Percentiles rank a stretch among this genome's conserved stretches.
phyloP scores from a whole-genome alignment of 2,888 invertebrate genomes.

The Drepana falcataria region DNA sequence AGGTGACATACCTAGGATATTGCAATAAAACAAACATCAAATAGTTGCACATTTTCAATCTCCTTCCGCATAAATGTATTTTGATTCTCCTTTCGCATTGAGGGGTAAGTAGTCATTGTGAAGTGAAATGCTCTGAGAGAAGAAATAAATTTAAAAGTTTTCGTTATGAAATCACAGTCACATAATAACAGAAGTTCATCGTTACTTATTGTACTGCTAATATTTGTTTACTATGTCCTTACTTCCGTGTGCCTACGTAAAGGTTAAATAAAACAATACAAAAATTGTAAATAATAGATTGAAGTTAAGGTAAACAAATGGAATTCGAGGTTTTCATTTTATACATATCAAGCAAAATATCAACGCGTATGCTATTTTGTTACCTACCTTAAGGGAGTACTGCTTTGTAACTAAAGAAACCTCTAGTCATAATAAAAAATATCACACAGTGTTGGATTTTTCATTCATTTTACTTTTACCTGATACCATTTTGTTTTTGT shows the following conservation, averaged over 20 bases:
- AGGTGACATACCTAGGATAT: slow-evolving; percentile 43
- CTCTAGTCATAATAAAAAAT: slow-evolving; percentile 85
- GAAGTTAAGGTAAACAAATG: slow-evolving; percentile 28
- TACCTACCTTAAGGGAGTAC: slow-evolving; percentile 47
- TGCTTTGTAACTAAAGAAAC: slow-evolving; percentile 83
- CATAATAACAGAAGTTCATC: no score
- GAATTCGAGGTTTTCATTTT: slow-evolving; percentile 69
- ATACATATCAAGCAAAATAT: slow-evolving; percentile 72
- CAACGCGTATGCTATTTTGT: slow-evolving; percentile 62
- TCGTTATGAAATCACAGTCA: no score
- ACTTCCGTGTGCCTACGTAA: slow-evolving; percentile 66
- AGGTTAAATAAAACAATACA: slow-evolving; percentile 37
- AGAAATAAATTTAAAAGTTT: no score
- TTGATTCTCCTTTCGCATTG: no score
- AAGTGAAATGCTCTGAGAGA: no score
- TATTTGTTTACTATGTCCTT: slow-evolving; percentile 30
- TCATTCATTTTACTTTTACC: slow-evolving; percentile 10
- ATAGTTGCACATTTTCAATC: no score
- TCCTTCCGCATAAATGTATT: no score
- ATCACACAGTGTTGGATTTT: slow-evolving; percentile 50
- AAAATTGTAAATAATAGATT: slow-evolving; percentile 32
- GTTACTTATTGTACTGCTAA: not conserved
- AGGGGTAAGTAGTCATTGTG: no score
- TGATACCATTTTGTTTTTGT: no score
- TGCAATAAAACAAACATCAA: no score